Evolutionary conservation across 2,113 vertebrate species (phyloP).

Genomic region (Climacteris rufus): DNA sequence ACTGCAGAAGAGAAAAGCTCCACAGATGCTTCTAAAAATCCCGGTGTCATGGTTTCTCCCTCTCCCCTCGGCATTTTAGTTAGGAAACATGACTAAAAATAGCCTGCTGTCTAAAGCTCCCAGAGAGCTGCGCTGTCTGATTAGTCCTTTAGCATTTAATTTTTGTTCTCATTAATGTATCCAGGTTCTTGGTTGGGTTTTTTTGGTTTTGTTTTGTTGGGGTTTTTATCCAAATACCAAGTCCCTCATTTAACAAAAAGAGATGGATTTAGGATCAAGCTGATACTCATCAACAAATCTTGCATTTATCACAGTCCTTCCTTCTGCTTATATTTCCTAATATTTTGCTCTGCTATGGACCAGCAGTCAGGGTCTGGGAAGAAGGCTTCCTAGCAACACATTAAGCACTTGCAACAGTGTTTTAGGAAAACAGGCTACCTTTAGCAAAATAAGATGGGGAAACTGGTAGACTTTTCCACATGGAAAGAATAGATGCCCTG

Average conservation of each 20-base stretch:
- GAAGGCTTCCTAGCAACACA: not conserved
- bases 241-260: not conserved
- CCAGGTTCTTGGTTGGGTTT: not conserved
- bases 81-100: conserved; percentile 11
- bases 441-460: not conserved
- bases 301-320: not conserved
- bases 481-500: not conserved
- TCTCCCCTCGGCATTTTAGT: not conserved
- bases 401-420: not conserved
- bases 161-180: not conserved
- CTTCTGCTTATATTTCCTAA: not conserved
- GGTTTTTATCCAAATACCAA: not conserved
- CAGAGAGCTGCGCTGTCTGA: not conserved
- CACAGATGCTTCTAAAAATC: not conserved
- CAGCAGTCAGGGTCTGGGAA: not conserved
- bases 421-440: not conserved
- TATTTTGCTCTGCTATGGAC: not conserved
- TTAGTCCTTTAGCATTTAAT: not conserved
- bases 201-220: not conserved
- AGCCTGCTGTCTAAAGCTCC: not conserved
- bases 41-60: not conserved
- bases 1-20: not conserved
- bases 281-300: not conserved
- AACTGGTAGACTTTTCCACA: not conserved
- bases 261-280: not conserved